Base-by-base conservation (phyloP, 2,113 vertebrate species). In the Stegastes partitus region DNA sequence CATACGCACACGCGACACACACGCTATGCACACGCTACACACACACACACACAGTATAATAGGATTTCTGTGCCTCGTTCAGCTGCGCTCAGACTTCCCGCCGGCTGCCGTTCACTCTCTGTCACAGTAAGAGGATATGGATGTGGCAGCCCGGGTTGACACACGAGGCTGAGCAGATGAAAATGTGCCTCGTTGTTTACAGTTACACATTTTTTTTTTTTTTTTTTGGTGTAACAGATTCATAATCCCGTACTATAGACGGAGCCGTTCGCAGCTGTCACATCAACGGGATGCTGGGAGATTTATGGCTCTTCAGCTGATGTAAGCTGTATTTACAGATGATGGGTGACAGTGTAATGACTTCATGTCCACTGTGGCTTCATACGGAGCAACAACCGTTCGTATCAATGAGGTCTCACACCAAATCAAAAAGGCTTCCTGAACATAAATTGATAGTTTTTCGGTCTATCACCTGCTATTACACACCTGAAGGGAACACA, bases 41-140 rank as follows among this genome's bases (percentile, higher is more conserved):
- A 66, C 64, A 53, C 55, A 42, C 55, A 50, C 45, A 55, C 23
- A 23, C n/a, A 68, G 1, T 15, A 16, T 63, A 83, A 80, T 86
- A 70, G 81, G 83, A 82, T 83, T 83, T 74, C 4, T 74, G 65
- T 25, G 69, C 81, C 28, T 79, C 79, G 39, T 76, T 81, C 57
- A 67, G 62, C 44, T 28, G 55, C 1, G 23, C 49, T 57, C 59
- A 16, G 59, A 25, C 59, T 58, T 76, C 68, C 58, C n/a, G 31
- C 53, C 42, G 55, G 45, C 73, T 77, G 57, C 37, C 54, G 42
- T 74, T 79, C 72, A 62, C 57, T 63, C 68, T 44, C 67, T 8
- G 67, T 77, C 68, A 57, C 31, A 22, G 55, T 79, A 62, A 82
- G 81, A 69, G 68, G 77, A 83, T 88, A 8, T 77, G 65, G 16